These are phyloP conservation scores for Alosa sapidissima DNA, from an alignment of 2,797 vertebrate genomes.

Conservation along the genomic window DNA sequence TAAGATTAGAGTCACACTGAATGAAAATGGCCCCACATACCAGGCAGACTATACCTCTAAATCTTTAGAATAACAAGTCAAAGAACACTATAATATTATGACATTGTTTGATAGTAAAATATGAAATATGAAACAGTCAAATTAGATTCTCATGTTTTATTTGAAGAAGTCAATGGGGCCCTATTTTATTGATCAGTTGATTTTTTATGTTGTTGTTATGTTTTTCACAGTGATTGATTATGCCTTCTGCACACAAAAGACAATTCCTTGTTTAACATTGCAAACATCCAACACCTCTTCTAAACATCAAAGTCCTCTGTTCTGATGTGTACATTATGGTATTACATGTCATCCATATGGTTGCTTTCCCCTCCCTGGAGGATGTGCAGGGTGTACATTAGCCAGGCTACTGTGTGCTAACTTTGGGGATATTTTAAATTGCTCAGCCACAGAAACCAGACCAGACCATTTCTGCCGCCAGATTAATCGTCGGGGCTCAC, in stretches of 20 bases:
- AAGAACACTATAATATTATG: not conserved
- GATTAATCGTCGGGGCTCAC: slow-evolving; percentile 73
- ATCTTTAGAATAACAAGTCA: not conserved
- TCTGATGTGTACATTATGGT: slow-evolving; percentile 7
- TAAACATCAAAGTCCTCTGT: not conserved
- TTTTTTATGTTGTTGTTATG: not conserved
- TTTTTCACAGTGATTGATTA: not conserved
- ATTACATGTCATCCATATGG: slow-evolving; percentile 3
- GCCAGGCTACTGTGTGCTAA: slow-evolving; percentile 63
- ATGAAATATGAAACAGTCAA: not conserved
- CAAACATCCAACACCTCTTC: not conserved
- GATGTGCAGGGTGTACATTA: not conserved
- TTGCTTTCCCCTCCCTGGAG: not conserved
- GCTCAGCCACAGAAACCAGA: slow-evolving; percentile 72
- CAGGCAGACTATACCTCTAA: not conserved
- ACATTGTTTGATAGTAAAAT: not conserved
- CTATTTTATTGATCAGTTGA: not conserved
- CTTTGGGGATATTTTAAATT: slow-evolving; percentile 65
- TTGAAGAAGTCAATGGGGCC: not conserved
- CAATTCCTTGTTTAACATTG: not conserved
- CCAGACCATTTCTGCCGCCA: slow-evolving; percentile 62
- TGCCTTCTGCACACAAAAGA: not conserved
- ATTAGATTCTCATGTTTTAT: not conserved
- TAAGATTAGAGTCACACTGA: not conserved
- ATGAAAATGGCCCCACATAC: not conserved